Base-by-base conservation (phyloP, 2,113 vertebrate genomes). In the Scytalopus superciliaris region DNA sequence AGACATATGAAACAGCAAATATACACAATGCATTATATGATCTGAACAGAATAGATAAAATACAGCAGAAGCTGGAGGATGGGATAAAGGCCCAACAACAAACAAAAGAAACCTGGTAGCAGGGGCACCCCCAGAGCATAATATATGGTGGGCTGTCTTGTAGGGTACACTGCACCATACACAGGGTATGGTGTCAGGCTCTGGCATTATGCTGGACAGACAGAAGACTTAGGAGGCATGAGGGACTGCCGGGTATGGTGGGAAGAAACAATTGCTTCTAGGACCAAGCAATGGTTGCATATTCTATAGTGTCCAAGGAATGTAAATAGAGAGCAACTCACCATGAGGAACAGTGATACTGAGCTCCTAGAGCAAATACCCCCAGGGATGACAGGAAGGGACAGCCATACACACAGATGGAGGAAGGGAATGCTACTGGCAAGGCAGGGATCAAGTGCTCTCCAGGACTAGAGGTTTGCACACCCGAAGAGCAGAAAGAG, bases 91-190 rank as follows among this genome's bases (percentile, higher is more conserved):
- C 21, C 45, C 35, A 60, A 12, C 40, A 56, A 52, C 53, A 52
- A 12, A 47, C 10, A 35, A 40, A n/a, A 68, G 59, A 57, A 86
- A 73, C 25, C 37, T 30, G 30, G 40, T 14, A 68, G 31, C 25
- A 55, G 31, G 24, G 25, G 44, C 13, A 44, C 10, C 19, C 7
- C 21, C 31, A 33, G 28, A 17, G 39, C 45, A 66, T 45, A 24
- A 25, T 3, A 59, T 0, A 2, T 8, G 16, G 19, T 12, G 27
- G 25, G 28, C 68, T 81, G 5, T 15, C 28, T 45, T 23, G 40
- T 1, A 0, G 18, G 28, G 19, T 50, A 22, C 9, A 3, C 0
- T 10, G 28, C 2, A 63, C 18, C 27, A 5, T 22, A 10, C 62
- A 30, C 10, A 8, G 25, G 33, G 11, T 40, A 42, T 19, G n/a